phyloP scores from a whole-genome alignment of 2,113 vertebrate genomes.

The Megalops atlanticus region DNA sequence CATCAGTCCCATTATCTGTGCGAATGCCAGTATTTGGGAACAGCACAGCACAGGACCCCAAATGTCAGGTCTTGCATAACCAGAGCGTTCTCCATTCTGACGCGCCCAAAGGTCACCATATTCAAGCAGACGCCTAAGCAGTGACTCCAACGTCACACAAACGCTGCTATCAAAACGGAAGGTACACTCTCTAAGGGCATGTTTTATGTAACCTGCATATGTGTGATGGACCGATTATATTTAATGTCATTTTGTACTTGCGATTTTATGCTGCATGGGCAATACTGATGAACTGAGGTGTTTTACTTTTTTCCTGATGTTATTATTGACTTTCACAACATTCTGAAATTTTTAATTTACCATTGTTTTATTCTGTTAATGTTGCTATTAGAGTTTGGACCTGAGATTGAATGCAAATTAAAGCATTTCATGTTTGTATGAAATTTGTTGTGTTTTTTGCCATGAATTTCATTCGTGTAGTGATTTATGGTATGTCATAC shows the following conservation, averaged over 20 bases:
- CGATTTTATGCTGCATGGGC: background rate
- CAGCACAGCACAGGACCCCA: background rate
- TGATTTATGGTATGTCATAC: too few relatives aligned
- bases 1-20: background rate
- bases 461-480: too few relatives aligned
- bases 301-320: too few relatives aligned
- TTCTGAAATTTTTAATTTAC: too few relatives aligned
- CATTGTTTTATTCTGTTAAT: too few relatives aligned
- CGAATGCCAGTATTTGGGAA: background rate
- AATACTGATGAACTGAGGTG: too few relatives aligned
- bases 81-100: constrained; percentile 33
- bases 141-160: constrained; percentile 24
- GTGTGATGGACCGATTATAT: background rate
- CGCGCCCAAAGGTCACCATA: constrained; percentile 49
- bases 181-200: background rate
- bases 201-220: background rate
- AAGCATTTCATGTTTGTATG: too few relatives aligned
- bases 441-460: too few relatives aligned
- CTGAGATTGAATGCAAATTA: background rate
- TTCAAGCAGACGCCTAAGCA: constrained; percentile 43
- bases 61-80: background rate
- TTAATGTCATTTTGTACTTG: background rate
- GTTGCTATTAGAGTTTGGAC: background rate
- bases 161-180: constrained; percentile 40
- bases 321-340: too few relatives aligned